Base-by-base conservation (phyloP, 2,113 vertebrate species). In the Nymphicus hollandicus region DNA sequence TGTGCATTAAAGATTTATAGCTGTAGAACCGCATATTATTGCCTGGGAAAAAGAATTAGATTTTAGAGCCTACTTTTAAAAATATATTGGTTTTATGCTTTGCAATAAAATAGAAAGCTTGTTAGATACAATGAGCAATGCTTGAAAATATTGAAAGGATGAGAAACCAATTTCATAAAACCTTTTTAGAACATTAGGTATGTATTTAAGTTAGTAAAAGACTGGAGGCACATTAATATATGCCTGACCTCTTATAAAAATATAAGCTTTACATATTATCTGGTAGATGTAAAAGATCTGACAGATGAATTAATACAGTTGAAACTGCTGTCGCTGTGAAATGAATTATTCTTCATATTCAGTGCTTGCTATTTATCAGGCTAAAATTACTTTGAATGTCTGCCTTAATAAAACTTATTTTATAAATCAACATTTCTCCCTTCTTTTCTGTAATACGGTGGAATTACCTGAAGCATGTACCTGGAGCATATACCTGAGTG, bases 91-190 rank as follows among this genome's bases (percentile, higher is more conserved):
- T 13, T 93, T 91, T 81, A 78, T 84, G 18, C 4, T 78, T 86
- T 71, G 33, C 37, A 78, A 71, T 78, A 68, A 91, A 83, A 58
- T 49, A 88, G 29, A 77, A 71, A 76, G 10, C 46, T 83, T 73
- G 6, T 83, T 92, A 90, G 49, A 31, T 77, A 53, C 37, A 88
- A 50, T 39, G 16, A 41, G 2, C 15, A 83, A 35, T 55, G 16
- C 9, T 64, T 71, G 41, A 81, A 81, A 70, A 81, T 49, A 50
- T 27, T 74, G 55, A 63, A 74, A 73, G 20, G 20, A 86, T 68
- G 33, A 86, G 43, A 92, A 96, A 70, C 7, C 23, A 88, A 39
- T 89, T 96, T 83, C 37, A 92, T 24, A 81, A 92, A 84, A 68
- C 3, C 15, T 27, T 18, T 81, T 92, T 65, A 73, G 28, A 77